A percentile compares a stretch with the other conserved stretches of the same genome.
Conservation (phyloP, 2,888 invertebrate genomes). For the Uloborus plumipes region DNA sequence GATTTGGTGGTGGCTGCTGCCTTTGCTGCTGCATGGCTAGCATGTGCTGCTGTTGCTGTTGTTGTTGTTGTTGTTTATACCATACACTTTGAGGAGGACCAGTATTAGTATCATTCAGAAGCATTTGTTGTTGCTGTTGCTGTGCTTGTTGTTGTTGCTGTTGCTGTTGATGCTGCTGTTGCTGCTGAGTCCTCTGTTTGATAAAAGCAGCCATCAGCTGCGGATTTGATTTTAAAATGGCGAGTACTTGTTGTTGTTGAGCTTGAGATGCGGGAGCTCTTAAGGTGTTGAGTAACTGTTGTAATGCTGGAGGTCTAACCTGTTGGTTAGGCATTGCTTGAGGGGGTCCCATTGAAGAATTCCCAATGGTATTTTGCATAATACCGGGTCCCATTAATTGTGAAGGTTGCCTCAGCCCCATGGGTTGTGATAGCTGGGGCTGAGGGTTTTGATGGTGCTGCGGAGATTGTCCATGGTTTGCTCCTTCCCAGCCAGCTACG, state of each 20-base stretch:
- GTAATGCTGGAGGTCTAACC: conserved; percentile 72
- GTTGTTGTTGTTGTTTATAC: conserved; percentile 68
- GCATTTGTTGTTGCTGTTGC: conserved; percentile 69
- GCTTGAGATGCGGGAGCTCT: conserved; percentile 91
- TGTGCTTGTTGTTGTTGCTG: conserved; percentile 12
- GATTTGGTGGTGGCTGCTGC: conserved; percentile 69
- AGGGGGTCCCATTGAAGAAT: conserved; percentile 64
- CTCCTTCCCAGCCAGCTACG: conserved; percentile 51
- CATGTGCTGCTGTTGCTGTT: conserved; percentile 67
- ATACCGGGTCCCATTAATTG: conserved; percentile 67
- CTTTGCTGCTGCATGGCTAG: conserved; percentile 67
- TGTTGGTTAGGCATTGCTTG: conserved; percentile 67
- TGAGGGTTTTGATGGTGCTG: conserved; percentile 70
- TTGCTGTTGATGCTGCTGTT: conserved; percentile 52
- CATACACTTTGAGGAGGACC: conserved; percentile 66
- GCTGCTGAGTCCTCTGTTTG: conserved; percentile 76
- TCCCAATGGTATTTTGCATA: conserved; percentile 61
- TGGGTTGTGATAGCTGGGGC: conserved; percentile 70
- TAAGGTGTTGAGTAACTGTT: conserved; percentile 87
- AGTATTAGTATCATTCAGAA: conserved; percentile 52
- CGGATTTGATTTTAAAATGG: conserved; percentile 92
- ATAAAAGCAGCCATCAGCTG: conserved; percentile 96
- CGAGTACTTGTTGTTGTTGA: conserved; percentile 88
- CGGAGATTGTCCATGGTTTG: conserved; percentile 71
- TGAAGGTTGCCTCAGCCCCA: conserved; percentile 68